Evolutionary conservation across 1,140 invertebrate species (phyloP).

Genomic region (Oryctes rhinoceros): DNA sequence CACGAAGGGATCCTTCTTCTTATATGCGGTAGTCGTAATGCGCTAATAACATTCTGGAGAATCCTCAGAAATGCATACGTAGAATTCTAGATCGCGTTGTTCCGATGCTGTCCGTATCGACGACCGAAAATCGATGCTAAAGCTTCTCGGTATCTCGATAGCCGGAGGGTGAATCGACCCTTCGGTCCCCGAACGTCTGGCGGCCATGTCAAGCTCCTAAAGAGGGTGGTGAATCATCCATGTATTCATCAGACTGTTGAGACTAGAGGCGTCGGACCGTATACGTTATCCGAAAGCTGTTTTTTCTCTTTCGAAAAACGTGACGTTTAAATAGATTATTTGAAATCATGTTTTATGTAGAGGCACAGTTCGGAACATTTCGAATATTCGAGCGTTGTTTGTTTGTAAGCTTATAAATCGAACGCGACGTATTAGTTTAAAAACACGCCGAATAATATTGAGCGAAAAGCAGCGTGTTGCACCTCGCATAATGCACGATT

Average conservation of each 20-base stretch:
- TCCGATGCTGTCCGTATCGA: not conserved
- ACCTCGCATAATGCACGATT: not conserved
- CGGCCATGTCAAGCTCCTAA: not conserved
- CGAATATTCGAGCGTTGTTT: no score
- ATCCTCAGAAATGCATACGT: not conserved
- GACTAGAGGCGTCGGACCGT: no score
- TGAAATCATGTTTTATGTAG: no score
- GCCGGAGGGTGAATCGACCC: not conserved
- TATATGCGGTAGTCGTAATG: not conserved
- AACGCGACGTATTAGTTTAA: not conserved
- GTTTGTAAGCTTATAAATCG: no score
- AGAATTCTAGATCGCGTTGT: not conserved
- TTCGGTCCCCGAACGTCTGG: slow-evolving; percentile 4
- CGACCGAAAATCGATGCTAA: not conserved
- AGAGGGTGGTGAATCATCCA: slow-evolving; percentile 1
- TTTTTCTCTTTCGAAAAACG: no score
- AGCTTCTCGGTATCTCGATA: not conserved
- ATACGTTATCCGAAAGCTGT: no score
- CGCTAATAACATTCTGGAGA: not conserved
- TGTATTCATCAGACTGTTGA: slow-evolving; percentile 10
- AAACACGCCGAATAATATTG: not conserved
- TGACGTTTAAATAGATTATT: no score
- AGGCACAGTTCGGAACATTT: no score
- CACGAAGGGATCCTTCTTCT: no score
- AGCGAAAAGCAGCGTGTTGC: not conserved